Conservation (phyloP, 2,113 vertebrate species). For the Microcebus lehilahytsara region DNA sequence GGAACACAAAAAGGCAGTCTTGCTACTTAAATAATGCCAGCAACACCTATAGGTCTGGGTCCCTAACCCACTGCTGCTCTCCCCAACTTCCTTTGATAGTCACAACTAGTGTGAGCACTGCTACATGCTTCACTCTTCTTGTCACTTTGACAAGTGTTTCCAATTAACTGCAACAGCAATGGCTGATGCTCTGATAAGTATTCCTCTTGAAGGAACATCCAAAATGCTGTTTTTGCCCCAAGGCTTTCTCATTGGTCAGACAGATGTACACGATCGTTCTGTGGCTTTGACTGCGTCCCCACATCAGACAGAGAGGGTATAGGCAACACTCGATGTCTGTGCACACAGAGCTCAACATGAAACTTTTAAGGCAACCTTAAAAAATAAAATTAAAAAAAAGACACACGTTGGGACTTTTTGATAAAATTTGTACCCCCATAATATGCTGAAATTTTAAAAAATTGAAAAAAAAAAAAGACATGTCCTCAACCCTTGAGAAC, state of each 20-base stretch:
- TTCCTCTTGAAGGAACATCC: background rate
- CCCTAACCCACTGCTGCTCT: background rate
- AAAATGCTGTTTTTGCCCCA: background rate
- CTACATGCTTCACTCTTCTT: background rate
- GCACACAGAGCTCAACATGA: background rate
- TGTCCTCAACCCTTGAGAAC: background rate
- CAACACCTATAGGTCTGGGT: background rate
- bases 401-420: too few species aligned
- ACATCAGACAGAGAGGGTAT: background rate
- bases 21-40: background rate
- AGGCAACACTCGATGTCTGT: background rate
- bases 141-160: constrained; percentile 14
- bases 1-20: background rate
- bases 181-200: background rate
- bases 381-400: background rate
- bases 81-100: background rate
- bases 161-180: background rate
- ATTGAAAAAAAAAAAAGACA: background rate
- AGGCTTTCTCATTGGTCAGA: background rate
- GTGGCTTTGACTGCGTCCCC: background rate
- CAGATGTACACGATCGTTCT: background rate
- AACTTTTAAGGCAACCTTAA: background rate
- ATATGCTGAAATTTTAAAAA: background rate
- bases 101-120: background rate
- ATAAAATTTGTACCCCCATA: too few species aligned